Conservation (phyloP, 2,888 invertebrate genomes). For the Hydrotaea cyrtoneurina region DNA sequence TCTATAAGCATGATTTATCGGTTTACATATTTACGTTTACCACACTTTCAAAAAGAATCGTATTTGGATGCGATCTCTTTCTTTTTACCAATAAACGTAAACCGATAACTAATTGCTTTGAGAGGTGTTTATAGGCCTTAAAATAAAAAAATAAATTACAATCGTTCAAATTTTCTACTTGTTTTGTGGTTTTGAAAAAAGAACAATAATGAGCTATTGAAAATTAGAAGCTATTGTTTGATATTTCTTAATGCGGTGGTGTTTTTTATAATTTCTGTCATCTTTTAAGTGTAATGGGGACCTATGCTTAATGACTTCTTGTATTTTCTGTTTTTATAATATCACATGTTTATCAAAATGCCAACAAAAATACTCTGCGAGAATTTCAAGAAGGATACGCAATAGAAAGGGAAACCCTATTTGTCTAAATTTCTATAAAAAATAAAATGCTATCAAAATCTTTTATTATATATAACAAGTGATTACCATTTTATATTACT, state of each 20-base stretch:
- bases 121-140: slow-evolving; percentile 43
- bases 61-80: not conserved
- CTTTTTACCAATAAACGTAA: slow-evolving; percentile 17
- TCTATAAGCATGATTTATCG: slow-evolving; percentile 40
- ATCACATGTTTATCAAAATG: slow-evolving; percentile 54
- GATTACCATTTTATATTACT: not conserved
- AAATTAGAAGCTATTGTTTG: slow-evolving; percentile 13
- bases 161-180: slow-evolving; percentile 59
- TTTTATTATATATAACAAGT: not conserved
- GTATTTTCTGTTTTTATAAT: slow-evolving; percentile 54
- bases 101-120: slow-evolving; percentile 36
- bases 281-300: slow-evolving; percentile 57
- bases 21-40: slow-evolving; percentile 29
- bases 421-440: slow-evolving; percentile 17
- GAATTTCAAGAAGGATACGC: not conserved
- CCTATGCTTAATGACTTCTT: slow-evolving; percentile 61
- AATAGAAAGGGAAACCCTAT: not conserved
- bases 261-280: slow-evolving; percentile 40
- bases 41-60: slow-evolving; percentile 21
- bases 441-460: slow-evolving; percentile 3
- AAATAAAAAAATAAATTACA: slow-evolving; percentile 49
- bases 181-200: slow-evolving; percentile 2
- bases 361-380: slow-evolving; percentile 6
- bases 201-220: slow-evolving; percentile 19
- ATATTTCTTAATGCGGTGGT: not conserved